Percentiles rank a stretch among this genome's conserved stretches.
phyloP scores from a whole-genome alignment of 2,888 invertebrate species.

The Heliothis peltigera region DNA sequence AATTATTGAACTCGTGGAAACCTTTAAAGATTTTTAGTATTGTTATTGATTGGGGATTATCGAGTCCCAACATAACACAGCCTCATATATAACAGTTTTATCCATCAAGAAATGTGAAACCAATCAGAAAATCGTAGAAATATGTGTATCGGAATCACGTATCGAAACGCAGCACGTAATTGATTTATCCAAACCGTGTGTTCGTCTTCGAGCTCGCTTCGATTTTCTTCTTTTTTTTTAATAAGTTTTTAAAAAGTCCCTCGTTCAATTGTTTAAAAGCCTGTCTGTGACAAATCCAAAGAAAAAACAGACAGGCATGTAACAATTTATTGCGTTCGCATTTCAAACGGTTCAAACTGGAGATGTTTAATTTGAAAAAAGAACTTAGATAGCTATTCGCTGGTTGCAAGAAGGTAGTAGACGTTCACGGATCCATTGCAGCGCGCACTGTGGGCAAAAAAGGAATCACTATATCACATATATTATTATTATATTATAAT shows the following conservation, averaged over 20 bases:
- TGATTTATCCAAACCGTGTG: not conserved
- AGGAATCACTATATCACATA: too few relatives aligned
- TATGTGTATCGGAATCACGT: not conserved
- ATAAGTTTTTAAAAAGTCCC: not conserved
- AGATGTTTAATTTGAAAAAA: not conserved
- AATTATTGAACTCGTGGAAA: too few relatives aligned
- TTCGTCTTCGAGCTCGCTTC: not conserved
- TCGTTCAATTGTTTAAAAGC: not conserved
- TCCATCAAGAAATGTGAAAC: too few relatives aligned
- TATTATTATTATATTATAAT: too few relatives aligned
- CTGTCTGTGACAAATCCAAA: not conserved
- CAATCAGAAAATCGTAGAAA: too few relatives aligned
- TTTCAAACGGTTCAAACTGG: not conserved
- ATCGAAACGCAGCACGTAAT: not conserved
- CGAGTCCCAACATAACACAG: too few relatives aligned
- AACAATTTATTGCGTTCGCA: not conserved
- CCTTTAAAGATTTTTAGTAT: too few relatives aligned
- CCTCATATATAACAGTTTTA: too few relatives aligned
- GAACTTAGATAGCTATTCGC: not conserved
- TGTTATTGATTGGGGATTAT: too few relatives aligned
- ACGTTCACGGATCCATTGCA: too few relatives aligned
- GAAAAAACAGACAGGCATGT: not conserved
- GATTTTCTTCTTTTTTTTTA: not conserved
- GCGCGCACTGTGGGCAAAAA: too few relatives aligned
- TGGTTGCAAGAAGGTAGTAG: too few relatives aligned